Percentiles rank a stretch among this genome's conserved stretches.
Conservation (phyloP, 1,140 invertebrate genomes). For the Cotesia chilonis region DNA sequence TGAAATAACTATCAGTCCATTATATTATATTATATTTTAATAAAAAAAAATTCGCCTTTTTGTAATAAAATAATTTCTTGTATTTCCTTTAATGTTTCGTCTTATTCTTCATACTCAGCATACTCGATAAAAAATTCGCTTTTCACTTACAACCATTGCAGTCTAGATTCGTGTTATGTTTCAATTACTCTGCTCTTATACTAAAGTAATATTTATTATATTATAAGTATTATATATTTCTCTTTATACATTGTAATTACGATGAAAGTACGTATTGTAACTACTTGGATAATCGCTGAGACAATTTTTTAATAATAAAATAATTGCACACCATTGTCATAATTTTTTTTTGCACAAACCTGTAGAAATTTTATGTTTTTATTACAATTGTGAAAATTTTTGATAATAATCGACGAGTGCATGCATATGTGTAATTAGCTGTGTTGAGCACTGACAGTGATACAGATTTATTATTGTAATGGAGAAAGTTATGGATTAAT, state of each 20-base stretch:
- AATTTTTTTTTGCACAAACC: conserved; percentile 2
- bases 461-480: conserved; percentile 5
- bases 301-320: conserved; percentile 39
- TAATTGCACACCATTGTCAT: conserved; percentile 29
- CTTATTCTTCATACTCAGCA: no score
- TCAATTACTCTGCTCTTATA: background rate
- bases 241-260: background rate
- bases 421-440: no score
- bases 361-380: no score
- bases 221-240: conserved; percentile 11
- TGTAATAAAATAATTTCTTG: no score
- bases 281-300: conserved; percentile 44
- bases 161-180: no score
- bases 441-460: background rate
- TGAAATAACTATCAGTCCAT: no score
- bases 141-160: no score
- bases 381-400: background rate
- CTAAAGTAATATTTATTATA: background rate
- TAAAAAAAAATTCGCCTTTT: no score
- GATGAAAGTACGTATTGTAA: conserved; percentile 43
- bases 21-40: no score
- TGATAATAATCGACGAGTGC: no score
- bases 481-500: background rate
- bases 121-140: no score
- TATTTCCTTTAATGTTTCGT: no score